These are phyloP conservation scores for Drosophila prolongata DNA, from an alignment of 2,888 invertebrate species.

Conservation along the genomic window DNA sequence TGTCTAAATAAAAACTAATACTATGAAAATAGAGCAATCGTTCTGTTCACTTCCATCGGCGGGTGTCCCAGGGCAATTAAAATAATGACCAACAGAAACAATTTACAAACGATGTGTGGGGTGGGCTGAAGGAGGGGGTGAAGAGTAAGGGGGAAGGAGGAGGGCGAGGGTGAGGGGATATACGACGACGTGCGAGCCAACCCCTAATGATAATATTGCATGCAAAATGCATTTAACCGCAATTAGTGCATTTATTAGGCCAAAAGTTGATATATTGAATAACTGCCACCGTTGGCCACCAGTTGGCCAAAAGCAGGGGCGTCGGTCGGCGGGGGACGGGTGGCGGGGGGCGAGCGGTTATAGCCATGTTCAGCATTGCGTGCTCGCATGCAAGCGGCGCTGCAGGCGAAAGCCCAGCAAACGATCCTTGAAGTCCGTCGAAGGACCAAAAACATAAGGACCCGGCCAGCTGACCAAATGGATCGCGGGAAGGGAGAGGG, in stretches of 20 bases:
- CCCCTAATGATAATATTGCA: slow-evolving; percentile 79
- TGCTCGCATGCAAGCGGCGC: slow-evolving; percentile 39
- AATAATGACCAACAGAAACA: slow-evolving; percentile 56
- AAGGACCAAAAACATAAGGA: slow-evolving; percentile 36
- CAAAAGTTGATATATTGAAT: slow-evolving; percentile 79
- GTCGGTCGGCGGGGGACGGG: background rate
- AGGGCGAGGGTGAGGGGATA: background rate
- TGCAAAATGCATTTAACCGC: slow-evolving; percentile 83
- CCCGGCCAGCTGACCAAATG: slow-evolving; percentile 40
- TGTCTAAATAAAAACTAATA: slow-evolving; percentile 66
- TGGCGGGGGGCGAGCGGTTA: slow-evolving; percentile 28
- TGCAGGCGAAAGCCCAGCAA: slow-evolving; percentile 38
- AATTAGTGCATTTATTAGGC: slow-evolving; percentile 83
- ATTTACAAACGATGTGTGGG: slow-evolving; percentile 43
- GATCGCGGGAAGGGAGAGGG: background rate
- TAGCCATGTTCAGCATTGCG: slow-evolving; percentile 58
- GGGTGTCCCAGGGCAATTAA: slow-evolving; percentile 56
- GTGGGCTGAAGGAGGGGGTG: background rate
- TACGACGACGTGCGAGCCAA: slow-evolving; percentile 58
- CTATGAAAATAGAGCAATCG: slow-evolving; percentile 22
- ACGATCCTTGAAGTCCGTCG: slow-evolving; percentile 63
- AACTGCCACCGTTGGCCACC: slow-evolving; percentile 48
- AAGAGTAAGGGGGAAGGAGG: background rate
- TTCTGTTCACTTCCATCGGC: background rate
- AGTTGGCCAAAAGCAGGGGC: slow-evolving; percentile 49